Evolutionary conservation across 2,888 invertebrate species (phyloP), one percentile per base, ranked within the genome.

Genomic region (Bhutanitis thaidina): DNA sequence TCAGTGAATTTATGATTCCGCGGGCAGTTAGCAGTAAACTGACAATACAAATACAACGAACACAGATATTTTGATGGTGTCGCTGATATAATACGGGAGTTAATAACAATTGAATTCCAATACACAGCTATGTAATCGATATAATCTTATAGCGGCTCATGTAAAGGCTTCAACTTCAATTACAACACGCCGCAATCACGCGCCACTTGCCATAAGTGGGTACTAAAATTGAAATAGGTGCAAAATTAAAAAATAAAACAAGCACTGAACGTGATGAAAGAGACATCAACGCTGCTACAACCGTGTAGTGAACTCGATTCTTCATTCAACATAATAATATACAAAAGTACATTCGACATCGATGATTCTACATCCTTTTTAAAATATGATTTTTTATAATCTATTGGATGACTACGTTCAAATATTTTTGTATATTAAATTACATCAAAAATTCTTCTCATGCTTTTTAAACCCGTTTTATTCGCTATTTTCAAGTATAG

Each of bases 131-230:
- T 37, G 41, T 37, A 46, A 46, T 34, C 25, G 14, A 37, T 30
- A n/a, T 30, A 30, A 34, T 12, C 40, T 29, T 25, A 12, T 12
- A 7, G 32, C 43, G 30, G 43, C 20, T 14, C 45, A 7, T 40
- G 30, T 14, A 46, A 51, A 41, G 39, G 32, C 15, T n/a, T 9
- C 32, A 25, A 14, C 32, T 10, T 51, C 25, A 36, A 35, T 39
- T 51, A 46, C 15, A 36, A 16, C 36, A 8, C 25, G 43, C 47
- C 46, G 47, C 47, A 37, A 52, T 47, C 52, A 52, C 52, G 47
- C 37, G 32, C 29, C 32, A 7, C 37, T 7, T 29, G 9, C 52
- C 47, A 37, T 52, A 52, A 47, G 34, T 32, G 47, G 52, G 9
- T 30, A 38, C 46, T 47, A 43, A 47, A 43, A 43, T 32, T 43